Base-by-base conservation (phyloP, 1,140 invertebrate species). In the Geopemphigus sp. region DNA sequence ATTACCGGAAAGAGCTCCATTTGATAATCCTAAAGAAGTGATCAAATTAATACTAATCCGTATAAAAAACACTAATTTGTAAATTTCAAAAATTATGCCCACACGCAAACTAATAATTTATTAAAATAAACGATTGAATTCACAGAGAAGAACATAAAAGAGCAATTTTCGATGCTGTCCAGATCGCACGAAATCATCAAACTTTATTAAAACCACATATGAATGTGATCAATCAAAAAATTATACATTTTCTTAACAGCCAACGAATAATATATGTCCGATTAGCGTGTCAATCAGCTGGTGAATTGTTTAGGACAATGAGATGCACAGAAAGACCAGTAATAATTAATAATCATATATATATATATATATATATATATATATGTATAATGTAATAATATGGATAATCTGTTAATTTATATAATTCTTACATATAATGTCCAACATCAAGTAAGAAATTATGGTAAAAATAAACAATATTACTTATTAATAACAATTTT, bases 211-310 rank as follows among this genome's bases (percentile, higher is more conserved):
- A 47, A 76, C 73, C 57, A 5, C n/a, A 76, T 50, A 6, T 76
- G 6, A 76, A 76, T 19, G 11, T 47, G 22, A 61, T 76, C 5
- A 76, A 61, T 47, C 29, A 12, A 61, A 76, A 61, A 76, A 47
- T 76, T 4, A n/a, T 76, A 1, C 29, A 61, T 47, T 76, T 76
- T 50, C 32, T 76, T 1, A 76, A 76, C 8, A 17, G 56, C 1
- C 73, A 76, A 45, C 39, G 73, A 24, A 61, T 45, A 14, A 1
- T 45, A 19, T 19, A 59, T 24, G 73, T 76, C 10, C 73, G 73
- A 5, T 61, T 76, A 29, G 73, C 73, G 12, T 76, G 73, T 61
- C 73, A 76, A 47, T 39, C 73, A 14, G 56, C 56, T 29, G 73
- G 73, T 0, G 73, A 76, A n/a, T 11, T 76, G 0, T 76, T 76